Evolutionary conservation across 2,797 vertebrate species (phyloP).

Genomic region (Emys orbicularis): DNA sequence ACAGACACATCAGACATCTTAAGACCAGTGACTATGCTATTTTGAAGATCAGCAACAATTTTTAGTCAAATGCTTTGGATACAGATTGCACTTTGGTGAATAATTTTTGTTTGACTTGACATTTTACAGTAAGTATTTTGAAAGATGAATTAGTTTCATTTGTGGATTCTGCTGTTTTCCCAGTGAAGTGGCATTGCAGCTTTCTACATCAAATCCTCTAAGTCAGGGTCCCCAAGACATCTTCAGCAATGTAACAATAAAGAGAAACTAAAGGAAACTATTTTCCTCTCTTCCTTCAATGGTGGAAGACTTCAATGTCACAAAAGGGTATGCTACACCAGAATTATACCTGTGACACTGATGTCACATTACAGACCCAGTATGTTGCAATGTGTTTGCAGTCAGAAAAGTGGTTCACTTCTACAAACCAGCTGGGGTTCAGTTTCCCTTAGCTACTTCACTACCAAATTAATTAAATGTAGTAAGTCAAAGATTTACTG

Average conservation of each 20-base stretch:
- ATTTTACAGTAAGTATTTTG: background rate
- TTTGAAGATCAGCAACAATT: background rate
- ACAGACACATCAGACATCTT: background rate
- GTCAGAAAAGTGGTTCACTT: fast-evolving
- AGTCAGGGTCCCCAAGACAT: background rate
- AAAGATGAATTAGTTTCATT: fast-evolving
- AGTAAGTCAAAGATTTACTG: background rate
- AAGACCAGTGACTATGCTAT: fast-evolving
- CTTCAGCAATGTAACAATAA: background rate
- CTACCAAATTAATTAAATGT: background rate
- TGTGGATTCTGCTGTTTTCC: background rate
- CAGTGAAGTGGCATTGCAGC: background rate
- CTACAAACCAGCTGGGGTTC: background rate
- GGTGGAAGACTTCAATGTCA: fast-evolving
- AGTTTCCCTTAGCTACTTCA: background rate
- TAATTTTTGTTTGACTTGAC: fast-evolving
- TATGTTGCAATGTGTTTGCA: background rate
- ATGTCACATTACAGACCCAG: fast-evolving
- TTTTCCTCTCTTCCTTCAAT: fast-evolving
- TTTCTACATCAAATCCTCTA: background rate
- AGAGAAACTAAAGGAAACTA: background rate
- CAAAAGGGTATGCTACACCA: fast-evolving
- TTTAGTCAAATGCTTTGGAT: background rate
- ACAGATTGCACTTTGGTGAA: background rate
- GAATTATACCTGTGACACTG: background rate